Conservation (phyloP, 1,140 invertebrate species). For the Doryteuthis pealeii region DNA sequence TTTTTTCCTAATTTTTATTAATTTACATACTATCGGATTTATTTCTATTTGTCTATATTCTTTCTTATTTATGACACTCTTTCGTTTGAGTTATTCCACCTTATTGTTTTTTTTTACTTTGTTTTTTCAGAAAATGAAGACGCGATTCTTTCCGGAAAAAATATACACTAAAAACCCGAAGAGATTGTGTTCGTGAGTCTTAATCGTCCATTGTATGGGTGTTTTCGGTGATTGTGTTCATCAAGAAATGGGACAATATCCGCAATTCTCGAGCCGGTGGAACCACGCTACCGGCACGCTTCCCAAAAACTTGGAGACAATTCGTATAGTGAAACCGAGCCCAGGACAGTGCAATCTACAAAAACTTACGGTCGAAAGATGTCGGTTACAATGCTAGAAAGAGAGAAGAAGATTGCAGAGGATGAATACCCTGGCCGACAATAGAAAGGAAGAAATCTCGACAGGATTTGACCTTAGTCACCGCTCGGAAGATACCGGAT, state of each 20-base stretch:
- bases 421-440: constrained; percentile 44
- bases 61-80: no score
- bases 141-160: not conserved
- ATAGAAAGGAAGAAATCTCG: constrained; percentile 38
- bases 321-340: no score
- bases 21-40: no score
- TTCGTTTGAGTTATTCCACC: no score
- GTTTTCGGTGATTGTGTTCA: constrained; percentile 44
- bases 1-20: no score
- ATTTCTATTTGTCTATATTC: no score
- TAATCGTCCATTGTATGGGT: constrained; percentile 46
- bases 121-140: no score
- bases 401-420: constrained; percentile 49
- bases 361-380: constrained; percentile 52
- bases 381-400: constrained; percentile 47
- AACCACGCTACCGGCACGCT: constrained; percentile 44
- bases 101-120: no score
- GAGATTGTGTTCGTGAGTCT: constrained; percentile 45
- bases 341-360: constrained; percentile 46
- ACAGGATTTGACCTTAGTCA: constrained; percentile 30
- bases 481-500: not conserved
- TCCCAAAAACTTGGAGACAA: constrained; percentile 56
- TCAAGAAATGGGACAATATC: constrained; percentile 50
- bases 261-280: constrained; percentile 49
- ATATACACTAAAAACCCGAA: constrained; percentile 30